Base-by-base conservation (phyloP, 2,888 invertebrate species). In the Euplexia lucipara region DNA sequence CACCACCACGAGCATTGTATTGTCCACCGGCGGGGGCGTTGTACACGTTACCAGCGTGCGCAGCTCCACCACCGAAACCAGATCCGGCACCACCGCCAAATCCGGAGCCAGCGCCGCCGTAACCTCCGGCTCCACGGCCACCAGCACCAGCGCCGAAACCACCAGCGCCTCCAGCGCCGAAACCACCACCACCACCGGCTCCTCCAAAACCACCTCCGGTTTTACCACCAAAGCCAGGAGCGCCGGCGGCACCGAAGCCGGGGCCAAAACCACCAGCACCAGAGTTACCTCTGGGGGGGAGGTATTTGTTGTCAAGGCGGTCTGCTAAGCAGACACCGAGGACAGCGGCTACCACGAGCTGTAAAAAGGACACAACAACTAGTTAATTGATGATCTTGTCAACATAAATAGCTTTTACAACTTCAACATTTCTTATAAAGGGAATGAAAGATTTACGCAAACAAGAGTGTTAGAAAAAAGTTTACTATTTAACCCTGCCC, bases 271-370 rank as follows among this genome's bases (percentile, higher is more conserved):
- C 93, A 16, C 94, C 93, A 70, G 94, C 91, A 1, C 94, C 92
- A 51, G 91, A 83, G 58, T 92, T 92, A 54, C 93, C 93, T 86
- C 95, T 91, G 69, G 95, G 95, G 20, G 95, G 95, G 74, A 95
- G 91, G 90, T 95, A 95, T 81, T 93, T 92, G 88, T 95, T 95
- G 81, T 95, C 95, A 48, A 95, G 89, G 57, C 95, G 94, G 84
- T 91, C 95, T 75, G 94, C 94, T 73, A 94, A 86, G 87, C 94
- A 94, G 69, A 89, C 92, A 75, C 94, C 93, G 65, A 95, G 87
- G 63, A 95, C 72, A 59, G 95, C 92, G 81, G 94, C 94, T 81
- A 94, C 90, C 61, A 95, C 84, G 79, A 95, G 88, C 95, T 95
- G 88, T 22, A 84, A 88, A 54, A 34, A 30, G 35, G 66, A 73